Percentiles rank a stretch among this genome's conserved stretches.
phyloP scores from a whole-genome alignment of 2,888 invertebrate genomes.

The Empis livida region DNA sequence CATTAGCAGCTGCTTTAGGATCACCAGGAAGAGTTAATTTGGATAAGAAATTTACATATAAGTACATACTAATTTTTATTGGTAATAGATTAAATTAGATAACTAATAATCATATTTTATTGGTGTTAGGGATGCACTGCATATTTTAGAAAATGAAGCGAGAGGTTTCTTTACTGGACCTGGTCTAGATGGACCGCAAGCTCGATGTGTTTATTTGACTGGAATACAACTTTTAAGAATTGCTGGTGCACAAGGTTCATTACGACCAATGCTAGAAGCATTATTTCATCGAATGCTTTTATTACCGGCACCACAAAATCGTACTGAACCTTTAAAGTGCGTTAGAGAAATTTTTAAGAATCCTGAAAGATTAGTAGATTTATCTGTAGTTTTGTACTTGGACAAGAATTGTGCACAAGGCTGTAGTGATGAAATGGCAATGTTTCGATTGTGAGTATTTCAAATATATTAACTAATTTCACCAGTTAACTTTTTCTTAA shows the following conservation, averaged over 20 bases:
- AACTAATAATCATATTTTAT: not conserved
- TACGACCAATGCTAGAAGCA: conserved; percentile 84
- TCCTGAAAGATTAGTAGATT: conserved; percentile 65
- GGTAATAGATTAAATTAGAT: not conserved
- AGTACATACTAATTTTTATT: conserved; percentile 35
- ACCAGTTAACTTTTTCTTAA: not conserved
- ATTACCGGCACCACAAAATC: conserved; percentile 72
- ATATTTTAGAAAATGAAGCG: conserved; percentile 35
- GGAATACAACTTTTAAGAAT: conserved; percentile 78
- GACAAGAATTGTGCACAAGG: conserved; percentile 53
- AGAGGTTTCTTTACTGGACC: conserved; percentile 36
- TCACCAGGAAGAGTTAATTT: conserved; percentile 57
- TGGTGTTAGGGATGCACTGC: conserved; percentile 29
- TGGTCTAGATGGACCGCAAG: conserved; percentile 64
- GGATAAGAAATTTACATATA: conserved; percentile 63
- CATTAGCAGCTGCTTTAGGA: conserved; percentile 74
- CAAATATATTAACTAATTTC: not conserved
- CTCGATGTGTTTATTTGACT: conserved; percentile 78
- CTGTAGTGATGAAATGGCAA: conserved; percentile 64
- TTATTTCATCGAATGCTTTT: conserved; percentile 86
- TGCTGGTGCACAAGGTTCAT: conserved; percentile 74
- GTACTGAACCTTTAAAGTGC: conserved; percentile 73
- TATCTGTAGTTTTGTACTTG: conserved; percentile 46
- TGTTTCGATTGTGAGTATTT: conserved; percentile 57
- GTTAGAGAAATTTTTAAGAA: conserved; percentile 58